phyloP scores from a whole-genome alignment of 2,113 vertebrate genomes.

The Mobula hypostoma region DNA sequence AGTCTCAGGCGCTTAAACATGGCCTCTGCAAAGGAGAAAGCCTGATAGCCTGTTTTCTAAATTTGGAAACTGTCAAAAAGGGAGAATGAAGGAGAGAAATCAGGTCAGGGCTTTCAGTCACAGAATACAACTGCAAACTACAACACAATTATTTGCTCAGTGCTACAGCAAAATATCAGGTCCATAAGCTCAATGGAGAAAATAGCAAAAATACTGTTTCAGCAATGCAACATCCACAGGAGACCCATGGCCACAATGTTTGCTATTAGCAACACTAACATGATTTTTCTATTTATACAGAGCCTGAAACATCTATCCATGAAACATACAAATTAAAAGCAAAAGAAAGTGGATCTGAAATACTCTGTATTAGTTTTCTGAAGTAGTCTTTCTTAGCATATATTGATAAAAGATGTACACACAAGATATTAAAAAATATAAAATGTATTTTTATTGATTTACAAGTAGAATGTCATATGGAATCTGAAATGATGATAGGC shows the following conservation, averaged over 20 bases:
- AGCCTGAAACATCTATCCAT: background rate
- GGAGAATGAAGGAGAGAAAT: background rate
- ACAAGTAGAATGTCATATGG: background rate
- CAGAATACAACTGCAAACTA: background rate
- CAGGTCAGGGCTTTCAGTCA: background rate
- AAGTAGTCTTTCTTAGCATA: background rate
- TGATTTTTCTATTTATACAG: background rate
- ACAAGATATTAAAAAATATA: too few relatives aligned
- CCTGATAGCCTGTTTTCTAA: background rate
- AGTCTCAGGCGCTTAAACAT: background rate
- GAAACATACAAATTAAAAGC: background rate
- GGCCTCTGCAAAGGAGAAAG: background rate
- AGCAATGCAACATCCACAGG: background rate
- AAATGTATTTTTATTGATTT: background rate
- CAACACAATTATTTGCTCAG: background rate
- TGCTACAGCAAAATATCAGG: background rate
- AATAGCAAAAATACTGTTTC: background rate
- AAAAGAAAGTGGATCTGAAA: background rate
- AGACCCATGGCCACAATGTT: background rate
- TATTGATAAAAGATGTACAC: background rate
- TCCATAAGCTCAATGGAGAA: background rate
- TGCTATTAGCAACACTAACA: background rate
- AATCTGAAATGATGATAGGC: slow-evolving; percentile 49
- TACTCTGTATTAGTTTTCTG: background rate
- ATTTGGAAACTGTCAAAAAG: background rate